These are phyloP conservation scores for Elysia chlorotica DNA, from an alignment of 1,140 invertebrate genomes.

Conservation along the genomic window DNA sequence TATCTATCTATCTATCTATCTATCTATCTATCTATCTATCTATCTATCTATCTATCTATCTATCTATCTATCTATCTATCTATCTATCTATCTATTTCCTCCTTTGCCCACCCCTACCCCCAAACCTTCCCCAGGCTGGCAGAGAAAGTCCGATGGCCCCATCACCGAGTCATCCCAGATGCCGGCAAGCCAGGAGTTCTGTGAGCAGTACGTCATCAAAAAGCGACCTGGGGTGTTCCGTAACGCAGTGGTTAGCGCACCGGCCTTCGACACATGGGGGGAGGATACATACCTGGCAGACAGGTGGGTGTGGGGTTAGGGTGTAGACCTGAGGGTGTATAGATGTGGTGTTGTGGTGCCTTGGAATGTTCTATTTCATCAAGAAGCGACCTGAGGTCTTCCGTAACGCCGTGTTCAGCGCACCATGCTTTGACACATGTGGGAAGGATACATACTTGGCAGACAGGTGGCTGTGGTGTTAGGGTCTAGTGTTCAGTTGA, in stretches of 20 bases:
- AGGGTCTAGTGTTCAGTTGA: no score
- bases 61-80: no score
- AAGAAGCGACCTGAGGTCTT: constrained; percentile 44
- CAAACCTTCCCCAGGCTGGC: constrained; percentile 33
- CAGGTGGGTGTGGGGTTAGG: background rate
- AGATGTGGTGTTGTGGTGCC: no score
- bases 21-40: no score
- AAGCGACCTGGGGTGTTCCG: constrained; percentile 45
- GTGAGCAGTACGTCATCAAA: constrained; percentile 43
- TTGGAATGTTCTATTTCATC: no score
- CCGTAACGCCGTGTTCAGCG: constrained; percentile 33
- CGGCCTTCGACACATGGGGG: background rate
- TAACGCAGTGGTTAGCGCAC: constrained; percentile 33
- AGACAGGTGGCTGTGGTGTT: background rate
- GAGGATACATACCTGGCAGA: constrained; percentile 15
- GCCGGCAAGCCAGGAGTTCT: constrained; percentile 39
- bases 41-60: no score
- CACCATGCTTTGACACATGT: constrained; percentile 9
- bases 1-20: no score
- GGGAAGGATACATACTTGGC: constrained; percentile 10
- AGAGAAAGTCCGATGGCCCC: constrained; percentile 35
- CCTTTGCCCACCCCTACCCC: no score
- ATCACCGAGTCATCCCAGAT: constrained; percentile 33
- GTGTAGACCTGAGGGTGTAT: no score
- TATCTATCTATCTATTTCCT: no score